Evolutionary conservation across 2,113 vertebrate genomes (phyloP), one percentile per base, ranked within the genome.

Genomic region (Atlantisia rogersi): DNA sequence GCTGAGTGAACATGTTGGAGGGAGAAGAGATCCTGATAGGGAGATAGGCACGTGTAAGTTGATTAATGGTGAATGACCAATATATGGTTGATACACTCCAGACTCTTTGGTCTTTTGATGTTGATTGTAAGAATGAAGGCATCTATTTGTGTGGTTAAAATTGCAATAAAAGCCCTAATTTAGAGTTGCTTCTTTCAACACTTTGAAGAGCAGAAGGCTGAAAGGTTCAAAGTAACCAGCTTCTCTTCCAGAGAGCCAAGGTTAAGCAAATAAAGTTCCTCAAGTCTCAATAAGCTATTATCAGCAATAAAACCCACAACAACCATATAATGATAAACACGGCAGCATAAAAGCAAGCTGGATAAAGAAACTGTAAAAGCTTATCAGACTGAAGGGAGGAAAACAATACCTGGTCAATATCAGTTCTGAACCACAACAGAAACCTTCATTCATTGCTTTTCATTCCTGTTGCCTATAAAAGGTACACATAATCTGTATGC

Each of bases 211-310:
- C 42, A 91, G 65, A 75, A 93, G 87, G 68, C 81, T 92, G 70
- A 94, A 92, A 94, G 86, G 89, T 95, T 98, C 94, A 96, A 97
- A 97, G 96, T 90, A 90, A 92, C 46, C 83, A 94, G 53, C 55
- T 86, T 90, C 65, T 96, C 73, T 63, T 92, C 86, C 94, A 96
- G 79, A 95, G 80, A 95, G 84, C 89, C 96, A 97, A 96, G 95
- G 95, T 97, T 97, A 96, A 97, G 90, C 86, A 98, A 97, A 97
- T 95, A 95, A 96, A 90, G 80, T 92, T 95, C 86, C 79, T 97
- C 9, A 32, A 96, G 86, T 86, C 59, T 95, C 86, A 94, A 90
- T 96, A 94, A 92, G 82, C 81, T 92, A 95, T 88, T 95, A 97
- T 95, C 93, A 96, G 93, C 78, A 82, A 93, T 95, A 85, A 97